phyloP scores from a whole-genome alignment of 1,140 invertebrate genomes.

The Lethrus apterus region DNA sequence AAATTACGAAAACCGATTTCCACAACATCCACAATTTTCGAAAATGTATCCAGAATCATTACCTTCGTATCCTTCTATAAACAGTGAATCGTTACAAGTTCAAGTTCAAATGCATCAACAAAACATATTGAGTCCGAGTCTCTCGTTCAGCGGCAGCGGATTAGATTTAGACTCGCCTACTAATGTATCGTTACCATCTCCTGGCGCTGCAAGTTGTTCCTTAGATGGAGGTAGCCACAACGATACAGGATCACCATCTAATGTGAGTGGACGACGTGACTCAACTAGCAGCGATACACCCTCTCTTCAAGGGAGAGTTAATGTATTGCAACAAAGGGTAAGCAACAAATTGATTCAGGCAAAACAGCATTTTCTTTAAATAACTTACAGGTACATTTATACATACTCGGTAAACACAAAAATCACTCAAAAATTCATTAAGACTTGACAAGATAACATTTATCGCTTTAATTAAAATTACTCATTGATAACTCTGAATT shows the following conservation, averaged over 20 bases:
- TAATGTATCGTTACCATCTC: slow-evolving; percentile 70
- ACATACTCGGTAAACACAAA: no score
- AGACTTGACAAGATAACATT: no score
- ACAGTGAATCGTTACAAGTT: slow-evolving; percentile 47
- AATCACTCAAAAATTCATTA: no score
- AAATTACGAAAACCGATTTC: slow-evolving; percentile 27
- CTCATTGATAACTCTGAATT: no score
- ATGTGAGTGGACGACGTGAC: slow-evolving; percentile 50
- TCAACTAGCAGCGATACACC: slow-evolving; percentile 36
- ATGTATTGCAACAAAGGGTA: slow-evolving; percentile 80
- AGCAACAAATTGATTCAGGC: slow-evolving; percentile 47
- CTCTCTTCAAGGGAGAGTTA: slow-evolving; percentile 57
- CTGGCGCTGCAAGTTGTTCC: slow-evolving; percentile 59
- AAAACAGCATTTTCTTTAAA: slow-evolving; percentile 16
- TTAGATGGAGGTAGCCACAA: slow-evolving; percentile 54
- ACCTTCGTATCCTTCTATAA: slow-evolving; percentile 34
- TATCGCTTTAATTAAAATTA: no score
- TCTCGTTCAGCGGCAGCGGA: slow-evolving; percentile 60
- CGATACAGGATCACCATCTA: slow-evolving; percentile 52
- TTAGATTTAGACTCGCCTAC: slow-evolving; percentile 68
- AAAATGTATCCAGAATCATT: slow-evolving; percentile 43
- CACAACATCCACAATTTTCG: slow-evolving; percentile 33
- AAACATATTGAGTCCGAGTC: slow-evolving; percentile 56
- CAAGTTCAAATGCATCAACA: slow-evolving; percentile 53
- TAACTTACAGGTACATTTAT: no score